phyloP scores from a whole-genome alignment of 2,113 vertebrate species.

The Gadus chalcogrammus region DNA sequence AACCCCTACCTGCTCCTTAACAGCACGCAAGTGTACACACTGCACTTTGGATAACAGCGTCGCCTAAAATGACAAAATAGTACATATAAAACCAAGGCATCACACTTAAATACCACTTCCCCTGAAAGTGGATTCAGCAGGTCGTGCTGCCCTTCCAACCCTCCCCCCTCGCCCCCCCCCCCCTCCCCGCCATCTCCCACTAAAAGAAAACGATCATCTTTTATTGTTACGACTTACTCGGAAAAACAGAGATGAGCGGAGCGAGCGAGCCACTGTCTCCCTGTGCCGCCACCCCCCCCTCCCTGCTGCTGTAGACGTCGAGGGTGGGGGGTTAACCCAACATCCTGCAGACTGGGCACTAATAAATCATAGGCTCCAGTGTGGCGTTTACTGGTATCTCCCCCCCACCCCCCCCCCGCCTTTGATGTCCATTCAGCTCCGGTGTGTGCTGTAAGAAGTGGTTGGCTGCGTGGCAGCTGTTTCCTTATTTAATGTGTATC shows the following conservation, averaged over 20 bases:
- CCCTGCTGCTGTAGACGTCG: neutral
- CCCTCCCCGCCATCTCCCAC: too few species aligned
- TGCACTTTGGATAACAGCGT: too few species aligned
- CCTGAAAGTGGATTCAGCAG: too few species aligned
- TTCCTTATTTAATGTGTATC: conserved; percentile 54
- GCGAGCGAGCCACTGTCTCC: too few species aligned
- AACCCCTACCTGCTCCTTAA: too few species aligned
- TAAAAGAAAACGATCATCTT: neutral
- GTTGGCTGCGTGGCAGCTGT: conserved; percentile 46
- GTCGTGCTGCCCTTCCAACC: too few species aligned
- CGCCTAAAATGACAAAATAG: too few species aligned
- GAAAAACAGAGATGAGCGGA: too few species aligned
- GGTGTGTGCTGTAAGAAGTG: conserved; percentile 32
- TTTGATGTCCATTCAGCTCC: conserved; percentile 59
- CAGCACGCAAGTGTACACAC: too few species aligned
- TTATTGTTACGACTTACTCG: neutral
- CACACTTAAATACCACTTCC: too few species aligned
- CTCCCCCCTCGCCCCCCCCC: too few species aligned
- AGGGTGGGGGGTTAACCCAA: conserved; percentile 18
- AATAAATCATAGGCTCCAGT: conserved; percentile 58
- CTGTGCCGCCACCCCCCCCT: neutral
- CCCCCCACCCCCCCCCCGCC: conserved; percentile 20
- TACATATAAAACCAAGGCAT: too few species aligned
- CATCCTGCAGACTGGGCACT: conserved; percentile 32
- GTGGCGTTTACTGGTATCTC: conserved; percentile 45